These are phyloP conservation scores for Dolomedes plantarius DNA, from an alignment of 2,888 invertebrate species.

Conservation along the genomic window DNA sequence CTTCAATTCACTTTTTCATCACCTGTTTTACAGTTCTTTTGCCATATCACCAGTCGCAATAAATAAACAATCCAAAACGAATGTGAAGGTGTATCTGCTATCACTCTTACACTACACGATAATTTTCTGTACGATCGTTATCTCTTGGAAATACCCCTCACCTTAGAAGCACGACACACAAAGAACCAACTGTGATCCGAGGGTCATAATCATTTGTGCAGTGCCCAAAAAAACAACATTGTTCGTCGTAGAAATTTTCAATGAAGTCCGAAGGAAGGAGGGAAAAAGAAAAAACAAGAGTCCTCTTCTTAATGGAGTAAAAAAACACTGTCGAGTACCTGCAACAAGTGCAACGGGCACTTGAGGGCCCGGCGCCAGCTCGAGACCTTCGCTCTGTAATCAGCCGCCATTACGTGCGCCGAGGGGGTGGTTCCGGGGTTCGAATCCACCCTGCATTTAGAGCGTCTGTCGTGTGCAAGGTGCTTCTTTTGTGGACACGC, in stretches of 20 bases:
- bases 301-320: constrained; percentile 42
- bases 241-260: constrained; percentile 60
- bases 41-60: not conserved
- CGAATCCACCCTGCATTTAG: constrained; percentile 59
- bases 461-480: constrained; percentile 55
- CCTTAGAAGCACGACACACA: constrained; percentile 29
- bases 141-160: constrained; percentile 36
- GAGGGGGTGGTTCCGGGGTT: constrained; percentile 35
- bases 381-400: constrained; percentile 50
- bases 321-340: constrained; percentile 3
- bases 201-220: constrained; percentile 68
- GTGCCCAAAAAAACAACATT: constrained; percentile 50
- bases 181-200: constrained; percentile 29
- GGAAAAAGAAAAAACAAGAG: constrained; percentile 19
- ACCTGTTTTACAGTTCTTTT: not conserved
- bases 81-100: not conserved
- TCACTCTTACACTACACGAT: constrained; percentile 1
- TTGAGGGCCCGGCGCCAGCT: constrained; percentile 52
- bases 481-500: constrained; percentile 55
- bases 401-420: constrained; percentile 61
- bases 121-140: constrained; percentile 41
- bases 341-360: constrained; percentile 53
- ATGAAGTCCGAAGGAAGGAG: constrained; percentile 30
- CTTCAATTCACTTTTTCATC: not conserved
- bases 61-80: constrained; percentile 12